Evolutionary conservation across 2,888 invertebrate genomes (phyloP).

Genomic region (Leptopterna dolabrata): DNA sequence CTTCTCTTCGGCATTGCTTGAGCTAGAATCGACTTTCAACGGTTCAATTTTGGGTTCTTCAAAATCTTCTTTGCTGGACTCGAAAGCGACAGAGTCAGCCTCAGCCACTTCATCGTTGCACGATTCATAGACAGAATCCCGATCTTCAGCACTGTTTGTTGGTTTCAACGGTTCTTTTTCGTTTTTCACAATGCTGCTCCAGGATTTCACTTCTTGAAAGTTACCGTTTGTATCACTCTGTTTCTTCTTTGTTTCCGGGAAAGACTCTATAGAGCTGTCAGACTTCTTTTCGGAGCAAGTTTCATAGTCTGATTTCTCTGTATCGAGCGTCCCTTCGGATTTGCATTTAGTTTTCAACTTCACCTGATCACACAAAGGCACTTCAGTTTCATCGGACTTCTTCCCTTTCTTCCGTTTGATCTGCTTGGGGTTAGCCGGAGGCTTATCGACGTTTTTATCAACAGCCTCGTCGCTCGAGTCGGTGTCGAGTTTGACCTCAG

Average conservation of each 20-base stretch:
- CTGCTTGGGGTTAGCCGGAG: conserved; percentile 19
- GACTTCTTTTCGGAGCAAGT: conserved; percentile 58
- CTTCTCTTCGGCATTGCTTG: conserved; percentile 56
- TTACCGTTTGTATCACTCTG: conserved; percentile 38
- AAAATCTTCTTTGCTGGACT: conserved; percentile 56
- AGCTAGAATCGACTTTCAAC: conserved; percentile 5
- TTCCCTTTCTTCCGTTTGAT: conserved; percentile 57
- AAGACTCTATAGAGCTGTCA: conserved; percentile 56
- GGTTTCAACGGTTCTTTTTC: conserved; percentile 27
- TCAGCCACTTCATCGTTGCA: conserved; percentile 60
- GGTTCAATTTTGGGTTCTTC: conserved; percentile 42
- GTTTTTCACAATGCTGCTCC: conserved; percentile 50
- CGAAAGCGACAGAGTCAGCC: conserved; percentile 46
- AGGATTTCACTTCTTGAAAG: conserved; percentile 21
- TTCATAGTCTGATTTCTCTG: conserved; percentile 54
- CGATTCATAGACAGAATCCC: conserved; percentile 62
- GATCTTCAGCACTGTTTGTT: conserved; percentile 57
- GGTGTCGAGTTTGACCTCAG: conserved; percentile 56
- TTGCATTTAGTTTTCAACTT: conserved; percentile 48
- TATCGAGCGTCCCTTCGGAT: conserved; percentile 51
- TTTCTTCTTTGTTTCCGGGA: conserved; percentile 42
- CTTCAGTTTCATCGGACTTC: conserved; percentile 48
- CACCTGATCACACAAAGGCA: background rate
- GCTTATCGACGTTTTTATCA: conserved; percentile 47
- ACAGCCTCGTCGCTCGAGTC: conserved; percentile 61